phyloP scores from a whole-genome alignment of 2,113 vertebrate species.

The Eolophus roseicapilla region DNA sequence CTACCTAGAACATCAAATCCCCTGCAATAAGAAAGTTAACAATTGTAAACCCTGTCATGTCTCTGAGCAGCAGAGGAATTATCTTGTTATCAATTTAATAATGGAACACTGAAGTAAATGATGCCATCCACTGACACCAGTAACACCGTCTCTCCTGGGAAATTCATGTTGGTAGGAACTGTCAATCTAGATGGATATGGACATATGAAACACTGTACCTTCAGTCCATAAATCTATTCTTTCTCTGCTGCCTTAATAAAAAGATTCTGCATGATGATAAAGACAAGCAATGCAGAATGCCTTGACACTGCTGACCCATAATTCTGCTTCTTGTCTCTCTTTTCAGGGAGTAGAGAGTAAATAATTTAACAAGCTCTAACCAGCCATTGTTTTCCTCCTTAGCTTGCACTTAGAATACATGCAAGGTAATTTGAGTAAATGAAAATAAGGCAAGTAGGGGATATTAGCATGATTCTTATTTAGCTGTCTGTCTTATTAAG shows the following conservation, averaged over 20 bases:
- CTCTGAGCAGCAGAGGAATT: constrained; percentile 81
- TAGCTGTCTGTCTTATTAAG: not conserved
- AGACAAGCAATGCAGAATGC: constrained; percentile 73
- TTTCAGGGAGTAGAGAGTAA: constrained; percentile 33
- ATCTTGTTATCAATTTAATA: constrained; percentile 94
- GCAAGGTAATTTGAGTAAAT: not conserved
- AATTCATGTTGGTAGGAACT: constrained; percentile 86
- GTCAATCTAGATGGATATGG: constrained; percentile 81
- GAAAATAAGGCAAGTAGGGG: not conserved
- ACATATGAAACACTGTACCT: constrained; percentile 81
- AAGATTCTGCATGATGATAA: constrained; percentile 84
- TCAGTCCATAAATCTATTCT: constrained; percentile 76
- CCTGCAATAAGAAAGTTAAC: constrained; percentile 78
- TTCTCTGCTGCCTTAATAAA: constrained; percentile 77
- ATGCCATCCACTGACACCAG: constrained; percentile 82
- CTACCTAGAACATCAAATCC: constrained; percentile 75
- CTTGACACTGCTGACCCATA: constrained; percentile 75
- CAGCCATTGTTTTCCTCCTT: not conserved
- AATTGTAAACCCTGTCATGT: constrained; percentile 80
- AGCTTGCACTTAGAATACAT: constrained; percentile 3
- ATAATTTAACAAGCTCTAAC: constrained; percentile 63
- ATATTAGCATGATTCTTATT: not conserved
- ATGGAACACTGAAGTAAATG: constrained; percentile 83
- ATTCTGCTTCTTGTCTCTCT: constrained; percentile 46
- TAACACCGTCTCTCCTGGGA: constrained; percentile 87